Evolutionary conservation across 2,797 vertebrate genomes (phyloP).

Genomic region (Sardinella longiceps): DNA sequence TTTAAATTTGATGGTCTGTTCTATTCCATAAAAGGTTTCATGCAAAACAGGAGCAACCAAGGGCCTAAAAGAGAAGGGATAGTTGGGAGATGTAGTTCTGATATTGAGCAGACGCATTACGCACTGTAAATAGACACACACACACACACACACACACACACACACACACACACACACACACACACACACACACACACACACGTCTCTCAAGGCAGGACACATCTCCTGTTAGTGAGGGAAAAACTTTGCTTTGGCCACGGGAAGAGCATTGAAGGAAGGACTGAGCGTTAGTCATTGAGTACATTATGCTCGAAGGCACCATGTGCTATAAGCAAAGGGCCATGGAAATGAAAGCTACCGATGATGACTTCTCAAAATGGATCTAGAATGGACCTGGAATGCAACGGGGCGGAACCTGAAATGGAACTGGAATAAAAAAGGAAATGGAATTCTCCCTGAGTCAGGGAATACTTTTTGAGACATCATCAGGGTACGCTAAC

Average conservation of each 20-base stretch:
- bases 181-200: background rate
- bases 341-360: background rate
- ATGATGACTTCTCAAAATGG: constrained; percentile 15
- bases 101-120: background rate
- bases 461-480: background rate
- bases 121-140: too few relatives aligned
- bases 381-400: background rate
- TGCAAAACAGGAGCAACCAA: constrained; percentile 11
- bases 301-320: background rate
- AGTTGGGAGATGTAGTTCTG: background rate
- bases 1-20: background rate
- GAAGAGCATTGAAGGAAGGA: background rate
- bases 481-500: constrained; percentile 11
- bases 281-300: background rate
- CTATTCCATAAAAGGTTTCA: background rate
- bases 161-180: background rate
- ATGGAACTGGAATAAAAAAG: background rate
- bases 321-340: background rate
- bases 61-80: constrained; percentile 7
- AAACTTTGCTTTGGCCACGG: background rate
- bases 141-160: background rate
- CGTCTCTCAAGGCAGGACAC: background rate
- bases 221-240: constrained; percentile 12
- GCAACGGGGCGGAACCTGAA: background rate
- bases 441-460: background rate